Percentiles rank a stretch among this genome's conserved stretches.
phyloP scores from a whole-genome alignment of 2,888 invertebrate genomes.

The Lissocephala sabroskyi region DNA sequence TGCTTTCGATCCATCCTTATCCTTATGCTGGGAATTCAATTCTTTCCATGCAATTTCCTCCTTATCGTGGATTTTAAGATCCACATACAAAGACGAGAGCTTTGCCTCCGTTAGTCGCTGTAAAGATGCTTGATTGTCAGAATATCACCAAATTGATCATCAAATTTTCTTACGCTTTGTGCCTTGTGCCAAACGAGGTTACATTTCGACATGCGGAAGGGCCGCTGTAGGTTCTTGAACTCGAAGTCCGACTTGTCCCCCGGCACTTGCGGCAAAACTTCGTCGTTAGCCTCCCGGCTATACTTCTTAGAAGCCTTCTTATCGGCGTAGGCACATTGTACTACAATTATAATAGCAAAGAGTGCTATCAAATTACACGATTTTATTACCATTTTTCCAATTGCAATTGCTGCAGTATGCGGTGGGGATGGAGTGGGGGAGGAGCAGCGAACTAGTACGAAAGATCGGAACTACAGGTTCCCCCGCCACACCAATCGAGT shows the following conservation, averaged over 20 bases:
- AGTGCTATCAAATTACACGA: conserved; percentile 25
- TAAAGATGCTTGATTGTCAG: too few species aligned
- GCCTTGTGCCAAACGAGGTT: conserved; percentile 94
- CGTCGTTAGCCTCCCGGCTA: conserved; percentile 63
- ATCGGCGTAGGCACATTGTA: conserved; percentile 38
- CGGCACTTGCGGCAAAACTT: conserved; percentile 44
- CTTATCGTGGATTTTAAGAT: conserved; percentile 93
- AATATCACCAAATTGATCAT: neutral
- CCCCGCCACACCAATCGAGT: too few species aligned
- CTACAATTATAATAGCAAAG: conserved; percentile 27
- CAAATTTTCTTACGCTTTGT: conserved; percentile 79
- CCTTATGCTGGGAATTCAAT: conserved; percentile 85
- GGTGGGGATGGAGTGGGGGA: too few species aligned
- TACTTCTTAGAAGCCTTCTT: conserved; percentile 64
- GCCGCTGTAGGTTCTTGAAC: conserved; percentile 84
- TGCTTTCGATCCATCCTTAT: conserved; percentile 89
- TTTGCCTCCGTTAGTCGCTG: conserved; percentile 86
- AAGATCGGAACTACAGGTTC: too few species aligned
- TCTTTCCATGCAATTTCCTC: conserved; percentile 90
- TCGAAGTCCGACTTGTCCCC: conserved; percentile 73
- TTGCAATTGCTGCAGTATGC: too few species aligned
- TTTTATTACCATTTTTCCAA: conserved; percentile 22
- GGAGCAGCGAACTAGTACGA: too few species aligned
- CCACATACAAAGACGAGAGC: conserved; percentile 88
- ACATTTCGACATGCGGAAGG: conserved; percentile 91